A percentile compares a stretch with the other conserved stretches of the same genome.
phyloP scores from a whole-genome alignment of 2,888 invertebrate species.

The Aethes cnicana region DNA sequence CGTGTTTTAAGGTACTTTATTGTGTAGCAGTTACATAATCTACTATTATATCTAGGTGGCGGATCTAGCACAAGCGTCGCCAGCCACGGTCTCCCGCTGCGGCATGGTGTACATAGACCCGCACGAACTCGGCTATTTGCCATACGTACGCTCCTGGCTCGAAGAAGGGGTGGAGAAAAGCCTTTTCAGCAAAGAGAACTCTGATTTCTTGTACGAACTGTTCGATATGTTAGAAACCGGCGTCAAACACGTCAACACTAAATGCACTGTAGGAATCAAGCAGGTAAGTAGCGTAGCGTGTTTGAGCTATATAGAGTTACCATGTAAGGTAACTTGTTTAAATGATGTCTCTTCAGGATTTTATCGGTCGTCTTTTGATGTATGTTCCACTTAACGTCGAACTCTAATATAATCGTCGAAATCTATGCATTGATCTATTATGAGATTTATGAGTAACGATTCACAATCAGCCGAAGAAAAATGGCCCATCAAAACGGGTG shows the following conservation, averaged over 20 bases:
- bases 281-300: constrained; percentile 86
- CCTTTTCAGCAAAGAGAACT: constrained; percentile 79
- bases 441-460: too few species aligned
- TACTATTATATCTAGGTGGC: constrained; percentile 78
- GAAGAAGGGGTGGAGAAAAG: constrained; percentile 74
- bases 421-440: too few species aligned
- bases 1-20: too few species aligned
- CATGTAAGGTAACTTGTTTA: background rate
- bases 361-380: background rate
- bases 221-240: constrained; percentile 87
- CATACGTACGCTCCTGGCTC: constrained; percentile 90
- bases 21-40: too few species aligned
- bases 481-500: too few species aligned
- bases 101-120: constrained; percentile 97
- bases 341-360: background rate
- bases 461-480: too few species aligned
- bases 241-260: constrained; percentile 84
- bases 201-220: constrained; percentile 85
- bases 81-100: constrained; percentile 91
- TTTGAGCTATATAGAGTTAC: background rate
- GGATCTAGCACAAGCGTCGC: constrained; percentile 94
- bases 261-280: constrained; percentile 87
- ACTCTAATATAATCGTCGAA: too few species aligned
- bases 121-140: constrained; percentile 90
- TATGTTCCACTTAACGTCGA: too few species aligned